These are phyloP conservation scores for Phacellophora camtschatica DNA, from an alignment of 30 jellyfish, hydroid and myxozoan genomes.

Conservation along the genomic window DNA sequence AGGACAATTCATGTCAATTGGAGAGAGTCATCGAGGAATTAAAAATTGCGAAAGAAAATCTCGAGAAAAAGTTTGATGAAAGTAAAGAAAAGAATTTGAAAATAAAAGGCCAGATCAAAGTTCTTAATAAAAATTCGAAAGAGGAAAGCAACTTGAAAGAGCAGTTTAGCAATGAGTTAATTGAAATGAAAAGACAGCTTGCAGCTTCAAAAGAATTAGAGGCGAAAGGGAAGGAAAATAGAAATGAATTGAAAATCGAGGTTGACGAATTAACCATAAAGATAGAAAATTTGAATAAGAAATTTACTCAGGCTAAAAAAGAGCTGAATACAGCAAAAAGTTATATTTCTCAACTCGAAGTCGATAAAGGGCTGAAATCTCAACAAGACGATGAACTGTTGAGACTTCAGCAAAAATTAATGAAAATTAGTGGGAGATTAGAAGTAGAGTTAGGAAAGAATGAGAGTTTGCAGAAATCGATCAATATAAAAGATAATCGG, in stretches of 20 bases:
- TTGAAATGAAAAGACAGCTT: constrained; percentile 53
- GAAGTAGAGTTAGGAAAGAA: constrained; percentile 48
- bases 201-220: constrained; percentile 39
- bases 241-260: constrained; percentile 20
- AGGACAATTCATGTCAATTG: background rate
- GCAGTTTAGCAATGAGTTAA: constrained; percentile 19
- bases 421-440: constrained; percentile 37
- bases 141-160: background rate
- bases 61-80: constrained; percentile 8
- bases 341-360: constrained; percentile 61
- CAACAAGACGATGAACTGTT: constrained; percentile 55
- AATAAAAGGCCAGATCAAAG: constrained; percentile 7
- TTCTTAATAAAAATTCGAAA: background rate
- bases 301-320: background rate
- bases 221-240: constrained; percentile 40
- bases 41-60: background rate
- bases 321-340: constrained; percentile 43
- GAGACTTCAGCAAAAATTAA: constrained; percentile 18
- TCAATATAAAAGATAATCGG: constrained; percentile 40
- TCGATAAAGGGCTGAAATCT: constrained; percentile 31
- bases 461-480: constrained; percentile 28
- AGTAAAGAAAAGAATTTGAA: background rate
- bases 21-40: constrained; percentile 7
- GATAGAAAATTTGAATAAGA: background rate
- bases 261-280: background rate